Base-by-base conservation (phyloP, 2,113 vertebrate genomes). In the Pelmatolapia mariae region DNA sequence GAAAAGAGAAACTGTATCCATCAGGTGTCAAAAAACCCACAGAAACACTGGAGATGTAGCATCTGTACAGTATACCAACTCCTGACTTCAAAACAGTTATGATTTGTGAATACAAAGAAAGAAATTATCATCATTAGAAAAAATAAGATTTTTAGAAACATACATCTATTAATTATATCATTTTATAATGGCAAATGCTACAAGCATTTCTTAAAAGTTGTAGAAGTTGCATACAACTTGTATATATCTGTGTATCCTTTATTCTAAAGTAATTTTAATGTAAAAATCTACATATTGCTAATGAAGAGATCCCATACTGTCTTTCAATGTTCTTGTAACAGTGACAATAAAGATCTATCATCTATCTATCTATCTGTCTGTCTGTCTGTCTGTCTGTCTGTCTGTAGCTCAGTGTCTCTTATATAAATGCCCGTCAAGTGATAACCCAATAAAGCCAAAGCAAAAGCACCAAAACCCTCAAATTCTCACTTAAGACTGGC, bases 221-320 rank as follows among this genome's bases (percentile, higher is more conserved):
- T 33, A 19, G 3, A 1, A 63, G 3, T 63, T 63, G 29, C 31
- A 59, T 59, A 2, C 12, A 57, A 57, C 2, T 16, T 29, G 1
- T 59, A 61, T 19, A 63, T 63, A 36, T 7, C 6, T n/a, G 59
- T 36, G 59, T 36, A 63, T 63, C 59, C 36, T 36, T 19, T n/a
- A 63, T 63, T 63, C 31, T 63, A 63, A 36, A 33, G 59, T 0
- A 0, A 11, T 63, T 63, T 3, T 63, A 63, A 36, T 63, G 6
- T 36, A 63, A n/a, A 63, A 63, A 63, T 63, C 18, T n/a, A 63
- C 59, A n/a, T 63, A 3, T 61, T 61, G 16, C 16, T 10, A 61
- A 61, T 18, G 26, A 31, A 31, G 5, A 61, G 3, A 61, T 33
- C 29, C 29, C 1, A 61, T 59, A 4, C 56, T 59, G 26, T 2